Percentiles rank a stretch among this genome's conserved stretches.
phyloP scores from a whole-genome alignment of 2,113 vertebrate genomes.

The Syngnathus typhle region DNA sequence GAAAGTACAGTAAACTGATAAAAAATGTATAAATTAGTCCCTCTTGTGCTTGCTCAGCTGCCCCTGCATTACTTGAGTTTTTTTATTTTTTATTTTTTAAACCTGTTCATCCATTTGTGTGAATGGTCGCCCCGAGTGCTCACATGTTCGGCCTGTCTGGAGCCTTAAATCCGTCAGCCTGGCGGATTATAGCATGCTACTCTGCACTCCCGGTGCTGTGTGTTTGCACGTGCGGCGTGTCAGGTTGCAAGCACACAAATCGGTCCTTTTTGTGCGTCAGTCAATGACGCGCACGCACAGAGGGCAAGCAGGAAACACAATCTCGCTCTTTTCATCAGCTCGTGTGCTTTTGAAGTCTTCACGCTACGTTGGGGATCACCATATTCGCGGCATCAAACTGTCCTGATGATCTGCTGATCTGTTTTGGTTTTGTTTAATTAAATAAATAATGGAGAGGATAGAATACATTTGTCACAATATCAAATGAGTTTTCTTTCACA shows the following conservation, averaged over 20 bases:
- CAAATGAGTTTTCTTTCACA: no score
- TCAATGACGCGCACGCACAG: background rate
- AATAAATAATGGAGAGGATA: no score
- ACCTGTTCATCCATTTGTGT: background rate
- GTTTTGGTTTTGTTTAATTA: no score
- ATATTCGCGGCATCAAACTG: background rate
- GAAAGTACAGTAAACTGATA: background rate
- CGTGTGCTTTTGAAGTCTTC: background rate
- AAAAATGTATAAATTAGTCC: background rate
- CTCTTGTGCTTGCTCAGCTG: background rate
- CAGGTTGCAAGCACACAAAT: background rate
- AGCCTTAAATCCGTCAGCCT: slow-evolving; percentile 18
- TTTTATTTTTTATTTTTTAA: no score
- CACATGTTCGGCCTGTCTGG: slow-evolving; percentile 15
- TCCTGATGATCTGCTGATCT: background rate
- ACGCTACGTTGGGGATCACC: background rate
- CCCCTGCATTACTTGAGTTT: background rate
- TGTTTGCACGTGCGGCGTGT: background rate
- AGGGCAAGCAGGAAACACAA: background rate
- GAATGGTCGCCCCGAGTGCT: background rate
- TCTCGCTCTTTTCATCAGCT: background rate
- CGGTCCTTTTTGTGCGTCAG: background rate
- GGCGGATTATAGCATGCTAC: slow-evolving; percentile 28
- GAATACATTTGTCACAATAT: no score
- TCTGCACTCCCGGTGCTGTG: background rate